A percentile compares a stretch with the other conserved stretches of the same genome.
Conservation (phyloP, 2,113 vertebrate species). For the Oplegnathus fasciatus region DNA sequence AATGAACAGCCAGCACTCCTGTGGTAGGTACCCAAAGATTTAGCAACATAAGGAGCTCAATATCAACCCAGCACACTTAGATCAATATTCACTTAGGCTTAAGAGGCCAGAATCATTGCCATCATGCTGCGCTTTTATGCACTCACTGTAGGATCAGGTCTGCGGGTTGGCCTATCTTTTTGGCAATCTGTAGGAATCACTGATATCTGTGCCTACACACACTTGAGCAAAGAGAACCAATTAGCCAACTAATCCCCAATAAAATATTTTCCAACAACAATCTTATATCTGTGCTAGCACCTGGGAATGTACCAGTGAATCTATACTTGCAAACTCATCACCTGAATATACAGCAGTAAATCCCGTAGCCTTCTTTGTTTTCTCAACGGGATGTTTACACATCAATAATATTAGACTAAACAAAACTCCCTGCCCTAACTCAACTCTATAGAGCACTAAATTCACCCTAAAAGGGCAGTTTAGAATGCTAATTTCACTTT, state of each 20-base stretch:
- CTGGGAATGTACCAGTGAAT: background rate
- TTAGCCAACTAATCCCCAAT: constrained; percentile 53
- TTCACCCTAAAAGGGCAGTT: background rate
- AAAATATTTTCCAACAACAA: background rate
- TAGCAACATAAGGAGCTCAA: constrained; percentile 70
- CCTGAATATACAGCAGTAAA: background rate
- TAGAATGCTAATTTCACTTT: constrained; percentile 1
- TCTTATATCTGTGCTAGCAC: background rate
- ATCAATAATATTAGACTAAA: constrained; percentile 21
- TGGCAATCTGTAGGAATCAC: constrained; percentile 62
- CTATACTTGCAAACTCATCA: background rate
- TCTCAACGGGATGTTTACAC: constrained; percentile 13
- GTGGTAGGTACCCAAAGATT: constrained; percentile 57
- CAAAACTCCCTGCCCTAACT: background rate
- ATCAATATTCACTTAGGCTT: constrained; percentile 83
- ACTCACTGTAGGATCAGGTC: constrained; percentile 56
- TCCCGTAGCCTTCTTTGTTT: background rate
- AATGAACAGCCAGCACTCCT: constrained; percentile 47
- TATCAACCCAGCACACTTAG: constrained; percentile 65
- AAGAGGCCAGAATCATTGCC: constrained; percentile 72
- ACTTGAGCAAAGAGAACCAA: constrained; percentile 58
- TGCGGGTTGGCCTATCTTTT: constrained; percentile 50
- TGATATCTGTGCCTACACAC: constrained; percentile 70
- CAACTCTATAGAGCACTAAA: background rate
- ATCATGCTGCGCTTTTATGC: constrained; percentile 73